These are phyloP conservation scores for Coremacera marginata DNA, from an alignment of 2,888 invertebrate genomes.

Conservation along the genomic window DNA sequence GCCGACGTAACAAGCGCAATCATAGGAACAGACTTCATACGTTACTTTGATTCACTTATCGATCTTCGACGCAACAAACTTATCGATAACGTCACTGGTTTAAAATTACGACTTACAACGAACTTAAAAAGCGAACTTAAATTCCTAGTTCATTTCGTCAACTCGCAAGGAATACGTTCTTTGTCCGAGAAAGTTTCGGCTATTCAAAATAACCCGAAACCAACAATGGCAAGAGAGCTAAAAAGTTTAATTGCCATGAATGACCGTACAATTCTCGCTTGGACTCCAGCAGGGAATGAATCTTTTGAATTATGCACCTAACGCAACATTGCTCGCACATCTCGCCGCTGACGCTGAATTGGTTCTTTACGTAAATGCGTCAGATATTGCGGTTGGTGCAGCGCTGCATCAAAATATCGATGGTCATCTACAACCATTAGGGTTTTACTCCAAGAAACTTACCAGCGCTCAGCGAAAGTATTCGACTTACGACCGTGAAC, in stretches of 20 bases:
- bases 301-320: slow-evolving; percentile 40
- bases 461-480: slow-evolving; percentile 54
- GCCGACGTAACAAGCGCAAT: slow-evolving; percentile 24
- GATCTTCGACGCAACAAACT: background rate
- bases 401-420: slow-evolving; percentile 42
- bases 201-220: slow-evolving; percentile 34
- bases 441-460: slow-evolving; percentile 54
- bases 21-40: slow-evolving; percentile 29
- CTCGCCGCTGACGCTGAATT: slow-evolving; percentile 28
- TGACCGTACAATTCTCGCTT: slow-evolving; percentile 34
- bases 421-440: slow-evolving; percentile 31
- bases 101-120: background rate
- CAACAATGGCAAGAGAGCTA: slow-evolving; percentile 35
- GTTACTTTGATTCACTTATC: background rate
- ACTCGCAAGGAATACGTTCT: slow-evolving; percentile 42
- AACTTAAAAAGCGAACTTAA: no score
- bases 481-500: slow-evolving; percentile 4
- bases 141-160: slow-evolving; percentile 39
- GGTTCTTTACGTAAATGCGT: slow-evolving; percentile 40
- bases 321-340: slow-evolving; percentile 39
- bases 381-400: slow-evolving; percentile 40
- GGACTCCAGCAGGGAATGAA: slow-evolving; percentile 28
- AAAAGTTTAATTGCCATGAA: slow-evolving; percentile 48
- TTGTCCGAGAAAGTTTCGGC: slow-evolving; percentile 42
- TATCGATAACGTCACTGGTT: background rate